phyloP scores from a whole-genome alignment of 2,797 vertebrate genomes.

The Catharus ustulatus region DNA sequence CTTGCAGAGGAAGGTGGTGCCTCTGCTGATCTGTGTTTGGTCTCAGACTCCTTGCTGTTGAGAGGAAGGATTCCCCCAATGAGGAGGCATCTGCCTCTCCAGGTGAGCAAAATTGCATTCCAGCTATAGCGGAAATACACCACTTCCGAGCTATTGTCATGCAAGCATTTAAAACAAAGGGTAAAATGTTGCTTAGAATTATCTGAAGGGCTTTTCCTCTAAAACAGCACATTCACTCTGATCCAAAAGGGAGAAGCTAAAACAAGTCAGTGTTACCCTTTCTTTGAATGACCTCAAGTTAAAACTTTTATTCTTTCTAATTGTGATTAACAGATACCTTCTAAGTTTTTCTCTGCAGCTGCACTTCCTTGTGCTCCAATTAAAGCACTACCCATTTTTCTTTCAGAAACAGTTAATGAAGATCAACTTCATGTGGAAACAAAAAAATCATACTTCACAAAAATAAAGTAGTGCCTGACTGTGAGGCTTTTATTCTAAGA shows the following conservation, averaged over 20 bases:
- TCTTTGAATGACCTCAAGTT: background rate
- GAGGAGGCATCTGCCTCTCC: background rate
- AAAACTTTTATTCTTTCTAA: slow-evolving; percentile 1
- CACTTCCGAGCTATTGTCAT: background rate
- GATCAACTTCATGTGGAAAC: background rate
- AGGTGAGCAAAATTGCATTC: background rate
- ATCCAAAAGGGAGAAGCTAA: background rate
- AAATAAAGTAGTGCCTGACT: background rate
- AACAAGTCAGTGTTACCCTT: background rate
- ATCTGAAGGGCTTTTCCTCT: background rate
- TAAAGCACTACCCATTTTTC: slow-evolving; percentile 3
- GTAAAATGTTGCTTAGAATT: background rate
- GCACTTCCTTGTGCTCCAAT: background rate
- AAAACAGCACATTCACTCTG: background rate
- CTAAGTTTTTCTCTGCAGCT: background rate
- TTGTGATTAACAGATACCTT: slow-evolving; percentile 6
- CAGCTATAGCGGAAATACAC: background rate
- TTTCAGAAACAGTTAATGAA: slow-evolving; percentile 21
- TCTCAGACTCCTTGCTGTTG: background rate
- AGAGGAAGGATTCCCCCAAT: background rate
- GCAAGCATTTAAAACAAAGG: background rate
- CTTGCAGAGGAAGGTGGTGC: rapidly evolving
- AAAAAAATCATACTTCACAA: background rate
- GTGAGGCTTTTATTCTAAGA: background rate
- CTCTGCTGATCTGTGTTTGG: background rate